phyloP scores from a whole-genome alignment of 2,113 vertebrate genomes.

The Forbesichthys papilliferus region DNA sequence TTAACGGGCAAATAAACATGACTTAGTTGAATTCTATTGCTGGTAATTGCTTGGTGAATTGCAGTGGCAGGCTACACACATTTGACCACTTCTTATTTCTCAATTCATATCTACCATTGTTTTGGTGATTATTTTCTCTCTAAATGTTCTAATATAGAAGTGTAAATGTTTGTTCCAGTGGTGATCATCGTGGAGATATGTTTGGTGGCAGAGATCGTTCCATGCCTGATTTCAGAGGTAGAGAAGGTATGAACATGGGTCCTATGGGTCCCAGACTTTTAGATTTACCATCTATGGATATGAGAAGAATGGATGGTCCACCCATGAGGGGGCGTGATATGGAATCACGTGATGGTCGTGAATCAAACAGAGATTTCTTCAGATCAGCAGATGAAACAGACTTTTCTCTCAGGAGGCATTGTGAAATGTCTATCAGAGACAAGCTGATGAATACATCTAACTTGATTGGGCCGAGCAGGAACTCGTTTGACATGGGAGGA shows the following conservation, averaged over 20 bases:
- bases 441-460: constrained; percentile 81
- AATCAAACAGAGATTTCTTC: constrained; percentile 82
- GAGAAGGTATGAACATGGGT: constrained; percentile 83
- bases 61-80: not conserved
- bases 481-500: constrained; percentile 61
- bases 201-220: constrained; percentile 75
- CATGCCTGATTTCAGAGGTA: constrained; percentile 78
- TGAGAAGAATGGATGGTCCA: constrained; percentile 84
- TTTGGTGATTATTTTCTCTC: not conserved
- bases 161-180: constrained; percentile 65
- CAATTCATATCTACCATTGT: not conserved
- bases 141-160: constrained; percentile 15
- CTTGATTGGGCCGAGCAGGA: constrained; percentile 80
- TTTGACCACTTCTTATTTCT: not conserved
- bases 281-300: constrained; percentile 83
- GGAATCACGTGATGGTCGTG: constrained; percentile 85
- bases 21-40: too few relatives aligned
- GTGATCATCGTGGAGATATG: constrained; percentile 75
- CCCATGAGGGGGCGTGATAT: constrained; percentile 82
- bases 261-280: constrained; percentile 82
- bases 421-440: constrained; percentile 82
- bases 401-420: constrained; percentile 81
- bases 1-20: too few relatives aligned
- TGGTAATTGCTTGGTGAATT: not conserved
- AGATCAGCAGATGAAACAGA: constrained; percentile 80